A percentile compares a stretch with the other conserved stretches of the same genome.
Conservation (phyloP, 2,888 invertebrate genomes). For the Salpingus planirostris region DNA sequence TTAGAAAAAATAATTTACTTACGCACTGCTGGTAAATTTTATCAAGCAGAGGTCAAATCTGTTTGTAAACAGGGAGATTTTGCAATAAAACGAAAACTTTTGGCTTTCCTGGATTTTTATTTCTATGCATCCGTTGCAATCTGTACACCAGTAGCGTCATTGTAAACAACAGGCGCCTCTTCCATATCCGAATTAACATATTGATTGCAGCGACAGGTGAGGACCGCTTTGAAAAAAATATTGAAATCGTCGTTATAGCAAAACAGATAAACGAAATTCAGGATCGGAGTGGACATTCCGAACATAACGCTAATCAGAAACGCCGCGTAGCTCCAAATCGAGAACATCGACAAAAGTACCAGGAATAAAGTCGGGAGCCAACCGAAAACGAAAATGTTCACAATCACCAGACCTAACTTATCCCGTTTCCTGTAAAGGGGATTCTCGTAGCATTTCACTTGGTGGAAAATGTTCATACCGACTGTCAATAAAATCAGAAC, state of each 20-base stretch:
- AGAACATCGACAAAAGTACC: not conserved
- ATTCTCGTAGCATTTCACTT: constrained; percentile 1
- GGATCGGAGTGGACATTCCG: constrained; percentile 5
- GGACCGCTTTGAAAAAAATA: constrained; percentile 8
- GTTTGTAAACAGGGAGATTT: too few species aligned
- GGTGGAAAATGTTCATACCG: constrained; percentile 7
- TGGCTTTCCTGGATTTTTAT: too few species aligned
- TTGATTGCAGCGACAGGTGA: constrained; percentile 10
- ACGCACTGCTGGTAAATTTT: too few species aligned
- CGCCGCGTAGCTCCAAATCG: too few species aligned
- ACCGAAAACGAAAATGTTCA: constrained; percentile 4
- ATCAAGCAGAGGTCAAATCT: too few species aligned
- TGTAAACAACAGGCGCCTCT: constrained; percentile 2
- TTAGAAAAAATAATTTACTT: too few species aligned
- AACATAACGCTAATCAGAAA: constrained; percentile 1
- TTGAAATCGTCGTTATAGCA: constrained; percentile 10
- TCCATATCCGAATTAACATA: constrained; percentile 5
- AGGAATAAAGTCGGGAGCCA: constrained; percentile 5
- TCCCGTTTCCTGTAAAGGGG: not conserved
- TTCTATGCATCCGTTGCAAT: too few species aligned
- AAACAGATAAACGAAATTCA: constrained; percentile 5
- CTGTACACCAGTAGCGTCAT: constrained; percentile 3
- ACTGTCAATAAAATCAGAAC: constrained; percentile 3
- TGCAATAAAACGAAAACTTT: too few species aligned
- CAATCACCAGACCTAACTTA: constrained; percentile 3